phyloP scores from a whole-genome alignment of 2,113 vertebrate genomes.

The Psophia crepitans region DNA sequence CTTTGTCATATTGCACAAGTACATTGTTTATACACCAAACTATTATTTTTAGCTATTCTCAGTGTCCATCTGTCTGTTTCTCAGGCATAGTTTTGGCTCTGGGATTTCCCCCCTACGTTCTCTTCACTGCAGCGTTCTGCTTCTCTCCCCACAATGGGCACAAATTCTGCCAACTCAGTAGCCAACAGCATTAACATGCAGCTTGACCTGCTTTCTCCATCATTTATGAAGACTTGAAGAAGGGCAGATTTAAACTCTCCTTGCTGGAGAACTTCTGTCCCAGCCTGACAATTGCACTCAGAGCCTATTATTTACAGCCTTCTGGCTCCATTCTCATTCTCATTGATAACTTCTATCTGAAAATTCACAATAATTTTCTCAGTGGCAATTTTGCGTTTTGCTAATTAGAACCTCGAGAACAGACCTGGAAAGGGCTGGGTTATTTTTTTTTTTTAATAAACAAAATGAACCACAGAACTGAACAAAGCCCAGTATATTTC shows the following conservation, averaged over 20 bases:
- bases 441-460: not conserved
- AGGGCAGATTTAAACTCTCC: not conserved
- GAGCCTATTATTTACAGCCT: not conserved
- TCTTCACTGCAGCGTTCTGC: not conserved
- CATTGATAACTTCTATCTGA: not conserved
- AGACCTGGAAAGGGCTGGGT: not conserved
- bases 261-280: not conserved
- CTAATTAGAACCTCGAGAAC: not conserved
- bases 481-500: slow-evolving; percentile 25
- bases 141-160: not conserved
- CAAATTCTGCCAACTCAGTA: not conserved
- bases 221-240: not conserved
- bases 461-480: not conserved
- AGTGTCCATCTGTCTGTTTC: not conserved
- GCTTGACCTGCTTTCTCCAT: not conserved
- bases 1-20: not conserved
- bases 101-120: not conserved
- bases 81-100: not conserved
- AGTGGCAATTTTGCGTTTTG: not conserved
- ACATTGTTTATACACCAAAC: not conserved
- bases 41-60: not conserved
- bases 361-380: not conserved
- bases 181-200: not conserved
- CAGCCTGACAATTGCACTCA: not conserved
- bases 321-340: not conserved